These are phyloP conservation scores for Syrmaticus mikado DNA, from an alignment of 2,113 vertebrate species.

Conservation along the genomic window DNA sequence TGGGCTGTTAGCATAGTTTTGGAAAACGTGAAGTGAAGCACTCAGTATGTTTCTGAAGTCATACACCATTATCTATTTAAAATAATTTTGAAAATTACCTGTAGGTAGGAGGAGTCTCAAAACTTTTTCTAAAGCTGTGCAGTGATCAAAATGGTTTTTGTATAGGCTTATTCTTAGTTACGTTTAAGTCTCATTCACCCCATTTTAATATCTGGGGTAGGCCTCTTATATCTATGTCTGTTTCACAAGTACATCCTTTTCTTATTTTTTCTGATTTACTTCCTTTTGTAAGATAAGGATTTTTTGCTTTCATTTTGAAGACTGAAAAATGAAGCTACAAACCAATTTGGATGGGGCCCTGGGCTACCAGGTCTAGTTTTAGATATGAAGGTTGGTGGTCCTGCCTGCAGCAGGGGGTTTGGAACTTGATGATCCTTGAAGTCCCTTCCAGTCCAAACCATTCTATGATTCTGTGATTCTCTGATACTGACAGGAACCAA, in stretches of 20 bases:
- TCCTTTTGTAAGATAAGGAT: neutral
- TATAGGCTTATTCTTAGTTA: neutral
- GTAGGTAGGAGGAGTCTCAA: neutral
- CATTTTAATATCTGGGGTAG: neutral
- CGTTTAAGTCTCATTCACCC: neutral
- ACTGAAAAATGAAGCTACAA: neutral
- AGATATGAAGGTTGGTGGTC: too few relatives aligned
- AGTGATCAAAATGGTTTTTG: neutral
- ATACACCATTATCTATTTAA: neutral
- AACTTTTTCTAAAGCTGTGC: neutral
- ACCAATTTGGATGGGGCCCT: too few relatives aligned
- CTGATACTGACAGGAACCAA: rapidly evolving
- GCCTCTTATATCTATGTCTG: neutral
- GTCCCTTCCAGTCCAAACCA: too few relatives aligned
- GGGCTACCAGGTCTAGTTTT: too few relatives aligned
- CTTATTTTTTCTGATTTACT: neutral
- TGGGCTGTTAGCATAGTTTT: neutral
- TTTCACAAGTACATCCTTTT: neutral
- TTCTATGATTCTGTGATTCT: too few relatives aligned
- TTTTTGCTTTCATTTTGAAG: neutral
- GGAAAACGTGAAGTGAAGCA: neutral
- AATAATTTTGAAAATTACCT: neutral
- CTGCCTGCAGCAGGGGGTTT: too few relatives aligned
- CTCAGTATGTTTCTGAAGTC: neutral
- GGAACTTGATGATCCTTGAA: too few relatives aligned